Evolutionary conservation across 1,140 invertebrate species (phyloP), one percentile per base, ranked within the genome.

Genomic region (Battus philenor): DNA sequence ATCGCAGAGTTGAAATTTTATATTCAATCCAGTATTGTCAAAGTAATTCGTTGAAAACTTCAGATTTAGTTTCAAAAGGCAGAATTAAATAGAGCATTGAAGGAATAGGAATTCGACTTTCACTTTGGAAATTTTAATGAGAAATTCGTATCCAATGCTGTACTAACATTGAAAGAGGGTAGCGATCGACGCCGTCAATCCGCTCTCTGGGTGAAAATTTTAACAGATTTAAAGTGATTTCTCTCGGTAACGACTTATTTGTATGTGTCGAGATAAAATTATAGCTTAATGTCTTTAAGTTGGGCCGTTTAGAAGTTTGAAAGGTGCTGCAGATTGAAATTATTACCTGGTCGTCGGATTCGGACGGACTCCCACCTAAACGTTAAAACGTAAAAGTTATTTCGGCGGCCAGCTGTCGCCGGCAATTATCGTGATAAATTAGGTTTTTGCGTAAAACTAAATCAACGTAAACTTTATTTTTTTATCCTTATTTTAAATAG

Each of bases 371-470:
- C 26, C 49, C 47, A 26, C 41, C 47, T 39, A 75, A 75, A 76
- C 66, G 68, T 59, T 64, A 52, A 70, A 80, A 80, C 72, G 79
- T 63, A 13, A 50, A 62, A 82, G 77, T 82, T 80, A 78, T 80
- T 69, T 44, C 49, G 30, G 41, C 44, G 51, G 34, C 68, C 78
- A 75, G 68, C 69, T 80, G 76, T 65, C 56, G 60, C 50, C 61
- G 63, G 68, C 68, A 76, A 76, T 74, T 64, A 66, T 64, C 59
- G 52, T 76, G 64, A 68, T 50, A 73, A 73, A 78, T 68, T 57
- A 55, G 50, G 55, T 59, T 61, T 60, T 39, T 54, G 59, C 58
- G 55, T 55, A 47, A 58, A 46, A 56, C 36, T 55, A 63, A 63
- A 69, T 53, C 69, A 54, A 58, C 43, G 59, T 50, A 65, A 65